A percentile compares a stretch with the other conserved stretches of the same genome.
These are phyloP conservation scores for Symphodus melops DNA, from an alignment of 2,113 vertebrate genomes.

Conservation along the genomic window DNA sequence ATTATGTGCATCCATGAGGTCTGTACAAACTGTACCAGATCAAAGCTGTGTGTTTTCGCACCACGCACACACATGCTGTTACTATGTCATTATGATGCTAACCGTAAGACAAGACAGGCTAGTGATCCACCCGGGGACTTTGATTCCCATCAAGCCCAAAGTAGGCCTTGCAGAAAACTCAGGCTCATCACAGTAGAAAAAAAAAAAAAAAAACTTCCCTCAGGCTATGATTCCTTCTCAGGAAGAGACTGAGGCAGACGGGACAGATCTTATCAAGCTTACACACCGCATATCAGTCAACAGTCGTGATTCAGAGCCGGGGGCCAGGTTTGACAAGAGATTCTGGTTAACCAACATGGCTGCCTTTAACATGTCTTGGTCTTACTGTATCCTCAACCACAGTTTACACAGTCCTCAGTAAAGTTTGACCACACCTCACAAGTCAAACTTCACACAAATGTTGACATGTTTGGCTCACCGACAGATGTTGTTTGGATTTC, in stretches of 20 bases:
- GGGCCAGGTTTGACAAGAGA: constrained; percentile 43
- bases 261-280: constrained; percentile 49
- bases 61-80: not conserved
- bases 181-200: constrained; percentile 9
- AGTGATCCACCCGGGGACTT: constrained; percentile 9
- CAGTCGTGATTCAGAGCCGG: constrained; percentile 17
- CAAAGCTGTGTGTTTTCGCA: constrained; percentile 22
- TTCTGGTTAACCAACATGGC: constrained; percentile 59
- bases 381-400: constrained; percentile 30
- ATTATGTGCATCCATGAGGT: constrained; percentile 9
- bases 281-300: constrained; percentile 16
- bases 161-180: constrained; percentile 12
- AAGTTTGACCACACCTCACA: constrained; percentile 16
- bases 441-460: not conserved
- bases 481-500: not conserved
- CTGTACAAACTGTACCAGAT: not conserved
- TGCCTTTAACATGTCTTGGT: constrained; percentile 10
- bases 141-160: constrained; percentile 17
- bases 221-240: constrained; percentile 45
- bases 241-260: constrained; percentile 51
- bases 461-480: not conserved
- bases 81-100: constrained; percentile 49
- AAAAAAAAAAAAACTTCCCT: constrained; percentile 33
- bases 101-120: not conserved
- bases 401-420: constrained; percentile 43